Percentiles rank a stretch among this genome's conserved stretches.
phyloP scores from a whole-genome alignment of 2,113 vertebrate species.

The Herpetotheres cachinnans region DNA sequence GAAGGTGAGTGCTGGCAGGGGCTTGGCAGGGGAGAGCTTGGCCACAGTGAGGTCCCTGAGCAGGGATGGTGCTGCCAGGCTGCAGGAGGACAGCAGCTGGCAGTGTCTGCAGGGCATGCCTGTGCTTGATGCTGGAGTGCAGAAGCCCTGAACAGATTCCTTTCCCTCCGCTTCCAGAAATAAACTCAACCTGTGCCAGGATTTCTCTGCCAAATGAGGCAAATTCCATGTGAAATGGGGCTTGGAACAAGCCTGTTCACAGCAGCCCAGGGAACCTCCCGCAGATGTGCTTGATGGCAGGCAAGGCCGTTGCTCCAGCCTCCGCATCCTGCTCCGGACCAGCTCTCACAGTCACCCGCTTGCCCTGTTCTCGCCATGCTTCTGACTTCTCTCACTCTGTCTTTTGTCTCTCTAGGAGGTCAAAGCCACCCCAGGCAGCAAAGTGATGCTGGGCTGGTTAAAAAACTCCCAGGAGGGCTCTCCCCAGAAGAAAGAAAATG shows the following conservation, averaged over 20 bases:
- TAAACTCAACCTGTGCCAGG: not conserved
- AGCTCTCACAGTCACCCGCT: not conserved
- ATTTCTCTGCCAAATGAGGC: not conserved
- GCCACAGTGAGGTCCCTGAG: fast-evolving
- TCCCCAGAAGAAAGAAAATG: slow-evolving; percentile 76
- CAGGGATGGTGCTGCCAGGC: not conserved
- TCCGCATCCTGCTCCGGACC: fast-evolving
- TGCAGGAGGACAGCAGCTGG: not conserved
- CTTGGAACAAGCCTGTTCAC: not conserved
- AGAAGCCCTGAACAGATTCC: not conserved
- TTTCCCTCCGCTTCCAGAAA: not conserved
- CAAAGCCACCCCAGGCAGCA: slow-evolving; percentile 77
- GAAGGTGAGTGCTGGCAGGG: slow-evolving; percentile 71
- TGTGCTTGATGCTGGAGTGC: not conserved
- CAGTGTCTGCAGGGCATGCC: not conserved
- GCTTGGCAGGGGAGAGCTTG: not conserved
- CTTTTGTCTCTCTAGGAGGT: slow-evolving; percentile 69
- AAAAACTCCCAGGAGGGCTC: slow-evolving; percentile 63
- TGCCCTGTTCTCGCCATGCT: not conserved
- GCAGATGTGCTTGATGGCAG: not conserved
- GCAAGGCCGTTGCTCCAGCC: not conserved
- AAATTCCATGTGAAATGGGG: slow-evolving; percentile 2
- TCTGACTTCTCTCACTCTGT: not conserved
- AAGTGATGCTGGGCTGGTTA: slow-evolving; percentile 87
- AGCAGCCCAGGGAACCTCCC: not conserved